Evolutionary conservation across 2,113 vertebrate species (phyloP).

Genomic region (Ciconia stormi): DNA sequence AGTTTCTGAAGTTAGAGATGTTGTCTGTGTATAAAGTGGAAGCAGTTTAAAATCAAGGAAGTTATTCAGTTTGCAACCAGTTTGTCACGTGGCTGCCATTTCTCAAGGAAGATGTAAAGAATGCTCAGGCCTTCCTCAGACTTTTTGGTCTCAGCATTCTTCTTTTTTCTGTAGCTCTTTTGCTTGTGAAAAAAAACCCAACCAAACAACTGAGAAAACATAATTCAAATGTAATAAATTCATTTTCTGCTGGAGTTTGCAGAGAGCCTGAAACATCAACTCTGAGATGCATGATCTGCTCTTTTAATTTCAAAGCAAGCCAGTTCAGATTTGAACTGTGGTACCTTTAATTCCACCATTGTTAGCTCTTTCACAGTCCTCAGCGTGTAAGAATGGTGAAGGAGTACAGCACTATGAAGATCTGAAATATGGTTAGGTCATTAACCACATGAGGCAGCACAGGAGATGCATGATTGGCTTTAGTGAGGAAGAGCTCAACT

Average conservation of each 20-base stretch:
- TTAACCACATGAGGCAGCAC: neutral
- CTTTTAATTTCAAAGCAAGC: neutral
- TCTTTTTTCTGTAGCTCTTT: neutral
- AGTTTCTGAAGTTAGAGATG: neutral
- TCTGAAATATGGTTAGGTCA: neutral
- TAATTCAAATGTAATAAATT: neutral
- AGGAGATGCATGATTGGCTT: neutral
- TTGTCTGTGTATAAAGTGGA: neutral
- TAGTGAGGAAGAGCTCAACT: neutral
- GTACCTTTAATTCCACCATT: neutral
- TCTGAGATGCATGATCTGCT: neutral
- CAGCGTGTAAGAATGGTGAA: neutral
- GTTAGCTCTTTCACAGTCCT: neutral
- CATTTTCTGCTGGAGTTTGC: neutral
- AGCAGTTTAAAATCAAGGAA: neutral
- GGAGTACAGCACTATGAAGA: neutral
- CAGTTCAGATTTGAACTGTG: neutral
- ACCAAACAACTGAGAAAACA: neutral
- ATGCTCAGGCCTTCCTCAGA: neutral
- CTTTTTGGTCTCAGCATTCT: neutral
- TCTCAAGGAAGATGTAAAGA: neutral
- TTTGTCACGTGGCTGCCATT: neutral
- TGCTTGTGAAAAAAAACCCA: neutral
- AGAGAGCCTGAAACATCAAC: neutral
- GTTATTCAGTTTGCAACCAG: neutral